phyloP scores from a whole-genome alignment of 2,113 vertebrate species.

The Rhabdomys dilectus region DNA sequence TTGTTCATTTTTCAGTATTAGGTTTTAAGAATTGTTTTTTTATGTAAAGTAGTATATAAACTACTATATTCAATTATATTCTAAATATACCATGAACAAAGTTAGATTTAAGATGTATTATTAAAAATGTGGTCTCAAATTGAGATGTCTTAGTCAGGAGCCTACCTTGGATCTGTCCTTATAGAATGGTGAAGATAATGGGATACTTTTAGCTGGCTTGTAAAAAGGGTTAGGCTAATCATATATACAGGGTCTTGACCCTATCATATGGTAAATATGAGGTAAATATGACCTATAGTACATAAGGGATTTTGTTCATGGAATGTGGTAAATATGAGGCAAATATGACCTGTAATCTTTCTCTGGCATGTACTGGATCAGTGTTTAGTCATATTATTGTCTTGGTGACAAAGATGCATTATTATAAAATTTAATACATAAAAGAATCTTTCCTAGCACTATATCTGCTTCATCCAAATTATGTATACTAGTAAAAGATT shows the following conservation, averaged over 20 bases:
- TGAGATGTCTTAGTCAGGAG: not conserved
- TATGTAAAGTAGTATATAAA: not conserved
- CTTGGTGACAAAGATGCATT: not conserved
- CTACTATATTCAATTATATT: not conserved
- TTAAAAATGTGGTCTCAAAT: not conserved
- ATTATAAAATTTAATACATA: not conserved
- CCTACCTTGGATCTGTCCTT: not conserved
- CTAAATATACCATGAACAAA: not conserved
- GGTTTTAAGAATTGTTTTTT: not conserved
- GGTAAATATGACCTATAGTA: not conserved
- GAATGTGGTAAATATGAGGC: not conserved
- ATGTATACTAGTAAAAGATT: not conserved
- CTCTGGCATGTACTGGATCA: not conserved
- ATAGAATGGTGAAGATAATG: not conserved
- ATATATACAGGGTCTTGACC: not conserved
- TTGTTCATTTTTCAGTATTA: not conserved
- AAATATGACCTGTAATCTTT: not conserved
- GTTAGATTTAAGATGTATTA: not conserved
- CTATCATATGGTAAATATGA: not conserved
- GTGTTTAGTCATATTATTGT: constrained; percentile 8
- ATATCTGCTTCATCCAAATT: not conserved
- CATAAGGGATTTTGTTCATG: constrained; percentile 14
- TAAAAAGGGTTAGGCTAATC: not conserved
- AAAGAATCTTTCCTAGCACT: not conserved
- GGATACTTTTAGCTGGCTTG: not conserved